Evolutionary conservation across 2,888 invertebrate species (phyloP), one percentile per base, ranked within the genome.

Genomic region (Blastobasis adustella): DNA sequence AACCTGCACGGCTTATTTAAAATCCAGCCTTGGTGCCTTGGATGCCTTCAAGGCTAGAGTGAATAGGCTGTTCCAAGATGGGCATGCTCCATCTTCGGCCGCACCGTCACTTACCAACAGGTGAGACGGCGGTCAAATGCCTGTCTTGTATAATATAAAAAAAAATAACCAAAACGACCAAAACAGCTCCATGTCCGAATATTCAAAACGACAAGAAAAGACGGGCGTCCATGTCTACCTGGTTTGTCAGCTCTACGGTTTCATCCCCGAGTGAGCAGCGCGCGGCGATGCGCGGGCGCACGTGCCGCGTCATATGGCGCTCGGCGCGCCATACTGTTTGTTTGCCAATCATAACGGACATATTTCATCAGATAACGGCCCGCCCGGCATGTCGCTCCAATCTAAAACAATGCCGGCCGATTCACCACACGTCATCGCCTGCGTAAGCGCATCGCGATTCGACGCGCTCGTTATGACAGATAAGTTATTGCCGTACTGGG

Each of bases 271-370:
- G 81, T 76, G 84, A 79, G 79, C 87, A 82, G 72, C 69, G 71
- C 72, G 69, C 65, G 9, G 72, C 78, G 85, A 81, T 79, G 86
- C 87, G 82, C 82, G 61, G 61, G 73, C 82, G 82, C 88, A 86
- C 87, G 87, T 87, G 87, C 87, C 87, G 76, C 87, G 83, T 74
- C 87, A 87, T 87, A 83, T 87, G 87, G 87, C 76, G 65, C 23
- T 23, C 23, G 23, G 68, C 79, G 72, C 72, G 86, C 84, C 88
- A 87, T 87, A 87, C 84, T 88, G 88, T 88, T 88, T 87, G 87
- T 85, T 87, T 79, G 87, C 85, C 87, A 88, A 88, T 88, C 88
- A 88, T 88, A 88, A 88, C 87, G 87, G 87, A 87, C 86, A 87
- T 87, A 86, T 83, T 83, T 88, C 87, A 88, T 88, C 88, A 83